Evolutionary conservation across 2,797 vertebrate genomes (phyloP).

Genomic region (Chaenodraco wilsoni): DNA sequence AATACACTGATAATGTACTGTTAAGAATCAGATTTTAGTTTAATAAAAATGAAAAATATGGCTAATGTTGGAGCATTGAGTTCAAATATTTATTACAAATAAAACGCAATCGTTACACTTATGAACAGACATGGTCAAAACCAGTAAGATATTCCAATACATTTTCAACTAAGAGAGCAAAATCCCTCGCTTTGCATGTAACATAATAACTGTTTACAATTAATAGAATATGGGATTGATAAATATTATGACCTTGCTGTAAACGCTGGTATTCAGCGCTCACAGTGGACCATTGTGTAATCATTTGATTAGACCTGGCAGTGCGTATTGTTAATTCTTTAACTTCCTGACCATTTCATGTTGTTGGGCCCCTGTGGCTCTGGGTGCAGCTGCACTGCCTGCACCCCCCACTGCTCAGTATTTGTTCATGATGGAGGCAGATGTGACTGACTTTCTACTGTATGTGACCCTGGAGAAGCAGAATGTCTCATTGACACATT

Average conservation of each 20-base stretch:
- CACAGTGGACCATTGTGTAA: not conserved
- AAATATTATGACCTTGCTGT: not conserved
- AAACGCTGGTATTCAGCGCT: not conserved
- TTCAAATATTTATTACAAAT: not conserved
- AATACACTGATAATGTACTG: not conserved
- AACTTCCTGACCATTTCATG: slow-evolving; percentile 49
- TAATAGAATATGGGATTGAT: not conserved
- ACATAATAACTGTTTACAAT: not conserved
- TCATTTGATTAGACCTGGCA: slow-evolving; percentile 24
- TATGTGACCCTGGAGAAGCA: slow-evolving; percentile 13
- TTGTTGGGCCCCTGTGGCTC: slow-evolving; percentile 39
- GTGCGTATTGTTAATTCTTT: slow-evolving; percentile 34
- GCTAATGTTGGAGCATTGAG: not conserved
- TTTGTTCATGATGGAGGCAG: slow-evolving; percentile 24
- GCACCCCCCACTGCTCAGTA: slow-evolving; percentile 42
- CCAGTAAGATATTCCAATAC: not conserved
- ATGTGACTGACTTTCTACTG: slow-evolving; percentile 27
- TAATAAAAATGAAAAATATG: not conserved
- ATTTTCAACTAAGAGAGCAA: not conserved
- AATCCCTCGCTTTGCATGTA: not conserved
- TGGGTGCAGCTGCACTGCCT: slow-evolving; percentile 49
- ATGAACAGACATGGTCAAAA: not conserved
- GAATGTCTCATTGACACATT: not conserved
- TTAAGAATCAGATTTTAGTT: not conserved
- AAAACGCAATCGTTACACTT: not conserved